A percentile compares a stretch with the other conserved stretches of the same genome.
Evolutionary conservation across 2,797 vertebrate genomes (phyloP).

Genomic region (Lophotriccus pileatus): DNA sequence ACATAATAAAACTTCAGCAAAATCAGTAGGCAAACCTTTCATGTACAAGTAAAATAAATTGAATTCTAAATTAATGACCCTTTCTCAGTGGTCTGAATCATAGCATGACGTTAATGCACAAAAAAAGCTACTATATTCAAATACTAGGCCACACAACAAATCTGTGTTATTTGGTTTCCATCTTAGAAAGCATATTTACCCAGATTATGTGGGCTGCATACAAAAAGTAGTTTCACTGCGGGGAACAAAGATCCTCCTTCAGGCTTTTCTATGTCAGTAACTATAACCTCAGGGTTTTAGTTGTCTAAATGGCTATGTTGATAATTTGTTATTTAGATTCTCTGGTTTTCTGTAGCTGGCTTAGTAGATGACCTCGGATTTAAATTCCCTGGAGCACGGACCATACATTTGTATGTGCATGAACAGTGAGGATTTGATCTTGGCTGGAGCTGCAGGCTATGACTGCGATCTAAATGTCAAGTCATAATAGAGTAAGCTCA

Average conservation of each 20-base stretch:
- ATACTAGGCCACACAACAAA: background rate
- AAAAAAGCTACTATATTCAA: background rate
- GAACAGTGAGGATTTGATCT: conserved; percentile 43
- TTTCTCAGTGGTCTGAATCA: conserved; percentile 15
- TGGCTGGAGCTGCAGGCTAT: conserved; percentile 47
- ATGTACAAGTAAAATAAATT: conserved; percentile 20
- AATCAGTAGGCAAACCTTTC: background rate
- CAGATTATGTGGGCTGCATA: conserved; percentile 29
- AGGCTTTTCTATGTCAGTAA: background rate
- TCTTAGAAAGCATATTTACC: conserved; percentile 5
- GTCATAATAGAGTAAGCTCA: conserved; percentile 48
- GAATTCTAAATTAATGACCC: conserved; percentile 20
- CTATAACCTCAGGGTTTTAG: conserved; percentile 1
- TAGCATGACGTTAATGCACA: background rate
- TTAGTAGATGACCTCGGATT: conserved; percentile 48
- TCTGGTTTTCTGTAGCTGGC: conserved; percentile 12
- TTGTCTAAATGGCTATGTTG: background rate
- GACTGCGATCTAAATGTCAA: conserved; percentile 59
- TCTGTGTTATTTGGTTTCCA: background rate
- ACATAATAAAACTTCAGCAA: background rate
- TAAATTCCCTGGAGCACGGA: conserved; percentile 30
- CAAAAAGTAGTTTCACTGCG: background rate
- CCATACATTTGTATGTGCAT: conserved; percentile 18
- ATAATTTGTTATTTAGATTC: conserved; percentile 36
- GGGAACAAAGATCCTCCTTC: conserved; percentile 1